phyloP scores from a whole-genome alignment of 1,140 invertebrate species.

The Drosophila carrolli region DNA sequence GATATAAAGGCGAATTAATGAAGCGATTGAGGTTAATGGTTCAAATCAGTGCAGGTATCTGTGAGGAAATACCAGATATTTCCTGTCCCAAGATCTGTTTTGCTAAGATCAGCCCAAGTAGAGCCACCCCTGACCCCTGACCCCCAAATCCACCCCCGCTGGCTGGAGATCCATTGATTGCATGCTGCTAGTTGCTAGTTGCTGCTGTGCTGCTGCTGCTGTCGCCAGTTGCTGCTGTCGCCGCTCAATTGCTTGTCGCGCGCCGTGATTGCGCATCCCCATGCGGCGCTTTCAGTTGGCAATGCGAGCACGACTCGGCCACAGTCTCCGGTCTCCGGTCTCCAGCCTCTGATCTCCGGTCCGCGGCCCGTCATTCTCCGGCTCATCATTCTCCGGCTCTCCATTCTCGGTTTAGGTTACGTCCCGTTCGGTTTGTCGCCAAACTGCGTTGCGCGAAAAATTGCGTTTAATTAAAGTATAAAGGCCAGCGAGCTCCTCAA shows the following conservation, averaged over 20 bases:
- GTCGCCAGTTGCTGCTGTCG: slow-evolving; percentile 27
- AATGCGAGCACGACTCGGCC: slow-evolving; percentile 71
- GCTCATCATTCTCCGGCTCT: slow-evolving; percentile 26
- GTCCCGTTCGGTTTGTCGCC: slow-evolving; percentile 43
- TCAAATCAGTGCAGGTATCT: slow-evolving; percentile 36
- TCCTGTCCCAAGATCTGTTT: slow-evolving; percentile 11
- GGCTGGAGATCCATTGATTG: slow-evolving; percentile 29
- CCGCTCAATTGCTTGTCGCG: slow-evolving; percentile 74
- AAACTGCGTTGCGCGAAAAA: slow-evolving; percentile 70
- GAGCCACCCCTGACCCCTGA: slow-evolving; percentile 9
- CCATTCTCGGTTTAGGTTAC: slow-evolving; percentile 37
- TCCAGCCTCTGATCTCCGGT: slow-evolving; percentile 7
- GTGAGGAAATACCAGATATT: slow-evolving; percentile 1
- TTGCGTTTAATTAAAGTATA: slow-evolving; percentile 80
- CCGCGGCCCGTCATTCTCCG: slow-evolving; percentile 1
- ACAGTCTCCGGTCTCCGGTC: slow-evolving; percentile 20
- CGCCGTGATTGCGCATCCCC: slow-evolving; percentile 73
- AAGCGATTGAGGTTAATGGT: slow-evolving; percentile 40
- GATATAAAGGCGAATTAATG: slow-evolving; percentile 52
- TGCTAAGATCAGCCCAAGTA: neutral
- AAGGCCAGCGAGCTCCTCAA: slow-evolving; percentile 64
- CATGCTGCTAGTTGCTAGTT: slow-evolving; percentile 24
- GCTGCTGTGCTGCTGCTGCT: slow-evolving; percentile 11
- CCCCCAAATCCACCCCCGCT: neutral
- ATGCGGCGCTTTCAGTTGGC: slow-evolving; percentile 63